A percentile compares a stretch with the other conserved stretches of the same genome.
Evolutionary conservation across 2,888 invertebrate genomes (phyloP).

Genomic region (Melieria crassipennis): DNA sequence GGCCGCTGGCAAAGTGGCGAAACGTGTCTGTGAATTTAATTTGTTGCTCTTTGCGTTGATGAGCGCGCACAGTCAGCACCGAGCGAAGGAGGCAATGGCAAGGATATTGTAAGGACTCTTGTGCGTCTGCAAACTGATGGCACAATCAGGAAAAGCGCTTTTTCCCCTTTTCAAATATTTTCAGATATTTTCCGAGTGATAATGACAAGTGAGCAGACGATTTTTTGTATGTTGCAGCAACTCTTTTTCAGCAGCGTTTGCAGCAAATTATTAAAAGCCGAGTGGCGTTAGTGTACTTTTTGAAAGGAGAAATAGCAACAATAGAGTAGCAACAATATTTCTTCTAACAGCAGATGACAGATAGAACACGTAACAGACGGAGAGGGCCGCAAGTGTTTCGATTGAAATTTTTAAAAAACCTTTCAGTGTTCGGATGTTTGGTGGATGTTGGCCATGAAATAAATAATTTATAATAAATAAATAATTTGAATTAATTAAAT

Average conservation of each 20-base stretch:
- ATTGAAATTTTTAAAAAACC: neutral
- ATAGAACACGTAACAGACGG: slow-evolving; percentile 1
- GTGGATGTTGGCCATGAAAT: too few species aligned
- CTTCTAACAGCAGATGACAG: neutral
- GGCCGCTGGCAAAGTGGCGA: slow-evolving; percentile 36
- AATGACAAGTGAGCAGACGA: too few species aligned
- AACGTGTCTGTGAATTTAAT: slow-evolving; percentile 45
- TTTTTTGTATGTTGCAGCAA: neutral
- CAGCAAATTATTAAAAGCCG: too few species aligned
- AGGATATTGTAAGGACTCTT: neutral
- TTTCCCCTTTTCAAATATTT: too few species aligned
- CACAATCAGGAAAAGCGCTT: too few species aligned
- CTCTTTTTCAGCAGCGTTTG: neutral
- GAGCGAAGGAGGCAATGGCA: neutral
- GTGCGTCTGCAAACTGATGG: neutral
- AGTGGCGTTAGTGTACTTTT: too few species aligned
- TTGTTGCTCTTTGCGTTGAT: neutral
- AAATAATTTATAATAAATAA: too few species aligned
- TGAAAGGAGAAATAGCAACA: too few species aligned
- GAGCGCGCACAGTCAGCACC: neutral
- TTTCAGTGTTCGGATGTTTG: neutral
- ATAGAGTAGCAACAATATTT: too few species aligned
- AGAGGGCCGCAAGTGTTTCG: neutral
- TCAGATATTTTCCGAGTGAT: too few species aligned
- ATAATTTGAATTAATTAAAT: too few species aligned